A percentile compares a stretch with the other conserved stretches of the same genome.
Evolutionary conservation across 2,888 invertebrate genomes (phyloP).

Genomic region (Metalampra italica): DNA sequence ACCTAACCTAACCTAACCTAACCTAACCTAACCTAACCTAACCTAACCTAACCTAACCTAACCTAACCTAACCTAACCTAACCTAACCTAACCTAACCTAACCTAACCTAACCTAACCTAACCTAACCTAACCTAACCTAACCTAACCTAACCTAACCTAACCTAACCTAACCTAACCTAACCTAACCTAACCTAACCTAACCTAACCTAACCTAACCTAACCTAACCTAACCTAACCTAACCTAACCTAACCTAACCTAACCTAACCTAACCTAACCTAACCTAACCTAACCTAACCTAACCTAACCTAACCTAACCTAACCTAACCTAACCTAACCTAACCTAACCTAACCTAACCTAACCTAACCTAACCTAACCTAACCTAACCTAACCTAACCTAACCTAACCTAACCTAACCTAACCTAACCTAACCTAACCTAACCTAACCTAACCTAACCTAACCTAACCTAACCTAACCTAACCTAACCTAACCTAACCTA

Average conservation of each 20-base stretch:
- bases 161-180: slow-evolving; percentile 10
- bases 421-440: slow-evolving; percentile 13
- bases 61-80: slow-evolving; percentile 17
- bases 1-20: slow-evolving; percentile 1
- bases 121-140: slow-evolving; percentile 13
- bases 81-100: slow-evolving; percentile 18
- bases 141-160: slow-evolving; percentile 15
- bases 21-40: not conserved
- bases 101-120: slow-evolving; percentile 18
- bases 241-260: slow-evolving; percentile 10
- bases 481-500: slow-evolving; percentile 10
- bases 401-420: slow-evolving; percentile 14
- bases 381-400: slow-evolving; percentile 12
- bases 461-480: slow-evolving; percentile 11
- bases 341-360: slow-evolving; percentile 10
- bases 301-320: slow-evolving; percentile 10
- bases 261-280: slow-evolving; percentile 10
- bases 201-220: slow-evolving; percentile 10
- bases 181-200: slow-evolving; percentile 9
- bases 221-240: slow-evolving; percentile 10
- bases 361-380: slow-evolving; percentile 12
- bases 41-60: slow-evolving; percentile 6
- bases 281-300: slow-evolving; percentile 10
- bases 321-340: slow-evolving; percentile 10
- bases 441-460: slow-evolving; percentile 13